Base-by-base conservation (phyloP, 2,797 vertebrate genomes). In the Gadopsis marmoratus region DNA sequence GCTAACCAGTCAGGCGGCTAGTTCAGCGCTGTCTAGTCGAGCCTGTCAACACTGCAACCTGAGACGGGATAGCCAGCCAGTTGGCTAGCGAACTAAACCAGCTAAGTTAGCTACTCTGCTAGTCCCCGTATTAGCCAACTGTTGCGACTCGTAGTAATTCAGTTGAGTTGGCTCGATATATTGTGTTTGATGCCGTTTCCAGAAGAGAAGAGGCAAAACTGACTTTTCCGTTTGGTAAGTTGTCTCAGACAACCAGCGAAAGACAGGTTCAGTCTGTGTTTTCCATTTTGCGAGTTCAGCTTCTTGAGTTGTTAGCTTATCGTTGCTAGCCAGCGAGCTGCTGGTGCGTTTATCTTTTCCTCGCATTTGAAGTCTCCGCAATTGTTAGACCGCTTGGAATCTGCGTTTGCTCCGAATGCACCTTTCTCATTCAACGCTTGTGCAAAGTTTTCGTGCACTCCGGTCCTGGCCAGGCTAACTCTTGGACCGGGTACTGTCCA, bases 1-100 rank as follows among this genome's bases (percentile, higher is more conserved):
- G 65, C 82, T 71, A 54, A 76, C 63, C 78, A 78, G 81, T 78
- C 80, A 12, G 76, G 58, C 75, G 39, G 83, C 79, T 84, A 3
- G 69, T 74, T 72, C 55, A 58, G 71, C 60, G 53, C 74, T 84
- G 85, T 82, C 74, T 85, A 23, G 79, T 89, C 82, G 12, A 74
- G 81, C 81, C 85, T 91, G 90, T 92, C 93, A 94, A 93, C 86
- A 91, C 69, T 76, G 93, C 88, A 94, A 94, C 92, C 93, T 93
- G 93, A 93, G 85, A 91, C 90, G 85, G 89, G 92, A 86, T 63
- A 89, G 88, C 78, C 78, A 85, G 47, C 73, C 82, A 56, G 66
- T 79, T 33, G 83, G 87, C 87, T 85, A 81, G 89, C 91, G 79
- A 61, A 83, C 58, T 83, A 62, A 84, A 93, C 87, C 89, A 83